These are phyloP conservation scores for Eulemur mongoz DNA, from an alignment of 2,797 vertebrate genomes.

Conservation along the genomic window DNA sequence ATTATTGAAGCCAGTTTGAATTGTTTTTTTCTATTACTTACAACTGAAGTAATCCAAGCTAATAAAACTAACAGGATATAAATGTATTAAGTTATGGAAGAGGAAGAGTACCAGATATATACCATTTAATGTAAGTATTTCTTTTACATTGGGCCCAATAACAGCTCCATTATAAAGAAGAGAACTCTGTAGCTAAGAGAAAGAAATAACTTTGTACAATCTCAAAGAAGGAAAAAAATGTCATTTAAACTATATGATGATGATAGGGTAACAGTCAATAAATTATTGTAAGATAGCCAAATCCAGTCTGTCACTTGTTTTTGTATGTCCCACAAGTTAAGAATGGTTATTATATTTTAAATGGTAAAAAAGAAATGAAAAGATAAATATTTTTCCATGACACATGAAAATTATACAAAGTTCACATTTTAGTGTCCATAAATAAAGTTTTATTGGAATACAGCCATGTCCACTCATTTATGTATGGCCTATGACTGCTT, in stretches of 20 bases:
- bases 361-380: background rate
- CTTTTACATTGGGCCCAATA: background rate
- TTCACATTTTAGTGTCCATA: background rate
- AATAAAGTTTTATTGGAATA: background rate
- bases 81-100: background rate
- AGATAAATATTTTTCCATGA: background rate
- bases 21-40: background rate
- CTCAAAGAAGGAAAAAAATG: background rate
- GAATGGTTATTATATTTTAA: slow-evolving; percentile 24
- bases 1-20: background rate
- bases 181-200: background rate
- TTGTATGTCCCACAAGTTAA: background rate
- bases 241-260: background rate
- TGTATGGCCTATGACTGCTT: background rate
- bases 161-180: background rate
- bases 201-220: background rate
- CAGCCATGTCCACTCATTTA: background rate
- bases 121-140: background rate
- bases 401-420: background rate
- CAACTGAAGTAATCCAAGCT: background rate
- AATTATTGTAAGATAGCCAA: background rate
- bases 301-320: background rate
- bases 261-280: background rate
- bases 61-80: background rate
- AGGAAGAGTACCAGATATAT: background rate